Evolutionary conservation across 2,113 vertebrate genomes (phyloP).

Genomic region (Kryptolebias marmoratus): DNA sequence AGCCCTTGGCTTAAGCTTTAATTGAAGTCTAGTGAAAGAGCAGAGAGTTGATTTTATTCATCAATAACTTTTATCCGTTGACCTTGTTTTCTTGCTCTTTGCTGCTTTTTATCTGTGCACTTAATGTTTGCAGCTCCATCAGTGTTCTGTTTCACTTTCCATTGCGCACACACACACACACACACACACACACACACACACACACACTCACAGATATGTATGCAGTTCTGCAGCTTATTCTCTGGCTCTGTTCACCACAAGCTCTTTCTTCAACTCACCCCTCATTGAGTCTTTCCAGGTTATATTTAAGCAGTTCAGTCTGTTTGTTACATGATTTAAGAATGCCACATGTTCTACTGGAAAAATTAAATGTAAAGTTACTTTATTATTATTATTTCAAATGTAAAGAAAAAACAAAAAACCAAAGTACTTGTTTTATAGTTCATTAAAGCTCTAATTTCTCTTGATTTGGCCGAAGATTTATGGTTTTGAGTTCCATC

Average conservation of each 20-base stretch:
- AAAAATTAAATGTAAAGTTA: too few species aligned
- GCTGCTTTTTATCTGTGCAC: background rate
- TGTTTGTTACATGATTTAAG: too few species aligned
- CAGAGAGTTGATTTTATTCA: slow-evolving; percentile 40
- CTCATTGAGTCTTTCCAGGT: background rate
- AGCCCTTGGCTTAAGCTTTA: slow-evolving; percentile 48
- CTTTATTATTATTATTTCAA: too few species aligned
- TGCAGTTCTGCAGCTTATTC: background rate
- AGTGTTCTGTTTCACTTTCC: background rate
- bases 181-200: too few species aligned
- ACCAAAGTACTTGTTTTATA: too few species aligned
- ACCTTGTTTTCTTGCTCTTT: slow-evolving; percentile 10
- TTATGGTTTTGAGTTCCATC: slow-evolving; percentile 5
- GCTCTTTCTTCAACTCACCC: too few species aligned
- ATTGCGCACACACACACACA: background rate
- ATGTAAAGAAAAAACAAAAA: too few species aligned
- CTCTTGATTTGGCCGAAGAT: background rate
- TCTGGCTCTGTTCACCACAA: background rate
- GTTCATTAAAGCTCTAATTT: too few species aligned
- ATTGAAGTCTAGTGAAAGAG: slow-evolving; percentile 55
- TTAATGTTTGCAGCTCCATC: background rate
- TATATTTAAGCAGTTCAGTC: background rate
- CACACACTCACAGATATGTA: too few species aligned
- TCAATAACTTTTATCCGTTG: slow-evolving; percentile 48
- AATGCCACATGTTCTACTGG: too few species aligned